Evolutionary conservation across 35 echinoderm and acorn worm genomes (phyloP), one percentile per base, ranked within the genome.

Genomic region (Strongylocentrotus purpuratus): DNA sequence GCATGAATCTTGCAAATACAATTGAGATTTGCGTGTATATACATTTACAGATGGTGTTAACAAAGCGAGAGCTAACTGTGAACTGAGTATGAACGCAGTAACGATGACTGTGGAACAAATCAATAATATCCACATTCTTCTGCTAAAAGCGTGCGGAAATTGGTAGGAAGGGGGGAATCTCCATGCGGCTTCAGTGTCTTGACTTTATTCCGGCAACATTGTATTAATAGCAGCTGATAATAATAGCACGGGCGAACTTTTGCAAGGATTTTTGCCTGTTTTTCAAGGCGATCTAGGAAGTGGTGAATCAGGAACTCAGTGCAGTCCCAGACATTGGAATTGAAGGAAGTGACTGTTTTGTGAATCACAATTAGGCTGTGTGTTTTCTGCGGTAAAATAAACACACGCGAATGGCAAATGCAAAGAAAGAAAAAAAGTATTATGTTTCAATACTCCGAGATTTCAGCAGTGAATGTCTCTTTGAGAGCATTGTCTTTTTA

Each of bases 171-270:
- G 25, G 25, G 61, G 61, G 18, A 70, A 14, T 70, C 61, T 70
- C 18, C 61, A 70, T 70, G 13, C 61, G 25, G 61, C 61, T 70
- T 20, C 61, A 5, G 61, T 14, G 17, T 70, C 25, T 70, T 70
- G 61, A 70, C 61, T 70, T 70, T 70, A 70, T 70, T 70, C 61
- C 61, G 61, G 61, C 61, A 70, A 70, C 61, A 70, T 70, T 70
- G 28, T 70, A 70, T 70, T 70, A 70, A 70, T 70, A 70, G 61
- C 61, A 70, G 61, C 61, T 28, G 4, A 70, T 28, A 70, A 70
- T 70, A 70, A 70, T 70, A 70, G 61, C 61, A 70, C 17, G 61
- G 7, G 3, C 22, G 61, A 70, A 70, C 61, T 70, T 70, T 70
- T 70, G 5, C 61, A 70, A 70, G 61, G 61, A 20, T 70, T 70